Evolutionary conservation across 2,113 vertebrate genomes (phyloP), one percentile per base, ranked within the genome.

Genomic region (Paradoxurus hermaphroditus): DNA sequence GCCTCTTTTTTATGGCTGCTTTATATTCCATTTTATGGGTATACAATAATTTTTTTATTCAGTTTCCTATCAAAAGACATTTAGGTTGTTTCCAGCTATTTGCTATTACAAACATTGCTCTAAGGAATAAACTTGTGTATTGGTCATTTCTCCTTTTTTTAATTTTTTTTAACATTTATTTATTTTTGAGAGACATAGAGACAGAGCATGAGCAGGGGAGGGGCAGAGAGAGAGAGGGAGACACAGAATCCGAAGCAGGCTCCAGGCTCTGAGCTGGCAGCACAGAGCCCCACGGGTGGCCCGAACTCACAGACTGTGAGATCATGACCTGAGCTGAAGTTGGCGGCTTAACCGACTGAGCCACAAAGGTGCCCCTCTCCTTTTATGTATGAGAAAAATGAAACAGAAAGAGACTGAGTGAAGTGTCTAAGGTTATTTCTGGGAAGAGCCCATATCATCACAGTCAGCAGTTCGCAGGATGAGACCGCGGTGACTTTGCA

Each of bases 401-500:
- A 93, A 93, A 97, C 75, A 81, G 78, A 91, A 91, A 97, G 46
- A 92, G 19, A 63, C 83, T 75, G 65, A 75, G 39, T 70, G 59
- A 62, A 23, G 56, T 67, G 39, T 8, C 27, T 77, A 29, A 89
- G n/a, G 39, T 56, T 46, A 95, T 68, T 92, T 95, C 36, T 94
- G 36, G 51, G 85, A 68, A 95, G 63, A 96, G 62, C 16, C 39
- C 13, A 11, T 41, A 39, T 70, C 31, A 23, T 51, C 7, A 2
- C 7, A 31, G 31, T 86, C 46, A 77, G 81, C 34, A 7, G 0
- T 86, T 56, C 51, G 29, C 41, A 84, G 56, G 34, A 19, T 63
- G 77, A 78, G 25, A 70, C 39, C 56, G 13, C 12, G 85, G 19
- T 91, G 77, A 83, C 36, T 34, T 34, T 78, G 21, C 27, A 49